Base-by-base conservation (phyloP, 2,113 vertebrate genomes). In the Trochalopteron elliotii region DNA sequence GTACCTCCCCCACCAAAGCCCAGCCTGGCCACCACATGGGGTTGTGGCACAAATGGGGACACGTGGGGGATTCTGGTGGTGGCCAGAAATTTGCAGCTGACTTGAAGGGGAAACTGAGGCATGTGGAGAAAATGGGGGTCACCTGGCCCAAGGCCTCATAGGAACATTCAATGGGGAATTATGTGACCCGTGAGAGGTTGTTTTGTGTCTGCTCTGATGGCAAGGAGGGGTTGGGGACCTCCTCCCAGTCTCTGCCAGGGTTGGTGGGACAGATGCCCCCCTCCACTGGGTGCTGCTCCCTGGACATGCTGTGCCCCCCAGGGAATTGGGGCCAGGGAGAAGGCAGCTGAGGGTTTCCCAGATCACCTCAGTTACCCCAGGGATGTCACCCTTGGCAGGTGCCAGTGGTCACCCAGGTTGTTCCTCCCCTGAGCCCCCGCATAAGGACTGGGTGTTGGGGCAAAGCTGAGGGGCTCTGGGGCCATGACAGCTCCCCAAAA, bases 11-110 rank as follows among this genome's bases (percentile, higher is more conserved):
- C 37, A 8, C 37, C 24, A 28, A 23, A 33, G 4, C 50, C 22
- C 89, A 77, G 20, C 71, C 14, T 0, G 2, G 55, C 18, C 59
- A 49, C 37, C 11, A 0, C 0, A 0, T 12, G 60, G 30, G 19
- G 59, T n/a, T 28, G 37, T 37, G 57, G 44, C 93, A 68, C 33
- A 30, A 71, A 16, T 0, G 9, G 27, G 75, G 42, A 39, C 5
- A 2, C 0, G 2, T 5, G 18, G 31, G 21, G 11, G 14, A 8
- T 47, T 4, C 14, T 0, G 0, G 69, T 0, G 0, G 24, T 23
- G 61, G 21, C 5, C 42, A 21, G 52, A 76, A 61, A 23, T 87
- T 55, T 70, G 63, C 8, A 6, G 1, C 25, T 2, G 6, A 23
- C 25, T n/a, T 4, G 9, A 56, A 65, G 10, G 24, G 64, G 60